These are phyloP conservation scores for Dinocampus coccinellae DNA, from an alignment of 2,888 invertebrate species.

Conservation along the genomic window DNA sequence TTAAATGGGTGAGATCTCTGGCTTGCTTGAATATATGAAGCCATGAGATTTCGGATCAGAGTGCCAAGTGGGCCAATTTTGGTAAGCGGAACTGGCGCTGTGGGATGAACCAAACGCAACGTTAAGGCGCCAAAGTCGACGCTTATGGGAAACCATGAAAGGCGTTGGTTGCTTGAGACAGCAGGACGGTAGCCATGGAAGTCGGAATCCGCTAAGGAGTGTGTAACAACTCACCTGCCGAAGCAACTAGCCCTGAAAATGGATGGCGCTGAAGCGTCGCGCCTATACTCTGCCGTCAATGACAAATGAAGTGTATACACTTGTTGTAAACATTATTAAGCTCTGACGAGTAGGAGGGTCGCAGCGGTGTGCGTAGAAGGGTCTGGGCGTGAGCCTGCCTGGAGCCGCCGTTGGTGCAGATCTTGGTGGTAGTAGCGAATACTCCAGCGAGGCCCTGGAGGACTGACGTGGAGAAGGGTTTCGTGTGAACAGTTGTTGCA, in stretches of 20 bases:
- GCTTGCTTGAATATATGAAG: constrained; percentile 70
- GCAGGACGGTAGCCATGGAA: constrained; percentile 83
- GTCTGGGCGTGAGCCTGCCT: constrained; percentile 68
- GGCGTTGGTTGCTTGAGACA: constrained; percentile 75
- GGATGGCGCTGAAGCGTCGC: constrained; percentile 75
- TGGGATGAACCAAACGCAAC: constrained; percentile 55
- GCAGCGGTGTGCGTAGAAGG: constrained; percentile 71
- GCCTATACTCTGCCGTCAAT: constrained; percentile 70
- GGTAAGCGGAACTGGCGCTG: constrained; percentile 47
- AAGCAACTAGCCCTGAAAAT: constrained; percentile 78
- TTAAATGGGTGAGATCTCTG: constrained; percentile 67
- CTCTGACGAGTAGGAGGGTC: constrained; percentile 76
- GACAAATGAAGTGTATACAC: constrained; percentile 66
- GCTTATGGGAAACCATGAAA: constrained; percentile 65
- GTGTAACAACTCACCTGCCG: constrained; percentile 77
- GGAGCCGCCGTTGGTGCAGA: constrained; percentile 57
- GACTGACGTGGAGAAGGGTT: constrained; percentile 76
- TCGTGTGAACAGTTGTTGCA: constrained; percentile 75
- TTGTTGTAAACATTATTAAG: constrained; percentile 71
- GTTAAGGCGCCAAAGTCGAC: constrained; percentile 62
- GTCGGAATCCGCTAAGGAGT: constrained; percentile 74
- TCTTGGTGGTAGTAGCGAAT: constrained; percentile 75
- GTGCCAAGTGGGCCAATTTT: constrained; percentile 44
- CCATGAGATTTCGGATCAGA: constrained; percentile 63
- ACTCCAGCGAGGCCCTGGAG: constrained; percentile 75